Conservation (phyloP, 1,140 invertebrate genomes). For the Drosophila gunungcola region DNA sequence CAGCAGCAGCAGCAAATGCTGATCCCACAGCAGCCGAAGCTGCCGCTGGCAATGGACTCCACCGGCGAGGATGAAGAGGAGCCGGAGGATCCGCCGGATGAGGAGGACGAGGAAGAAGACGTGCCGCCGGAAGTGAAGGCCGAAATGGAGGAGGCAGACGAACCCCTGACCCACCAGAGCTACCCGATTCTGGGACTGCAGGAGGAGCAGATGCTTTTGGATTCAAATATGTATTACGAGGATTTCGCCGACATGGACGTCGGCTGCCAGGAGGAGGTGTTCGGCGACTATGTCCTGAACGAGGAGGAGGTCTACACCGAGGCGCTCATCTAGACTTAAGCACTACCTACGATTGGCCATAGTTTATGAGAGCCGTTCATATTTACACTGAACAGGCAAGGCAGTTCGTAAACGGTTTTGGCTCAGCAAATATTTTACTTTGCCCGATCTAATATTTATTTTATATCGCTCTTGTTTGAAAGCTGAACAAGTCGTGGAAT, state of each 20-base stretch:
- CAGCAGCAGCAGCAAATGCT: constrained; percentile 27
- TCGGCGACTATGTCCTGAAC: constrained; percentile 60
- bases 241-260: constrained; percentile 75
- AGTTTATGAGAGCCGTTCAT: constrained; percentile 5
- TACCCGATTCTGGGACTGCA: constrained; percentile 22
- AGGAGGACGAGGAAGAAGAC: constrained; percentile 46
- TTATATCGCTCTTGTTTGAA: neutral
- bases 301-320: constrained; percentile 77
- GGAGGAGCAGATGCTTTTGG: constrained; percentile 40
- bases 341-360: constrained; percentile 19
- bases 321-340: constrained; percentile 47
- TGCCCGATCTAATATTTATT: neutral
- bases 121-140: constrained; percentile 9
- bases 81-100: constrained; percentile 25
- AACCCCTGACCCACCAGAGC: neutral
- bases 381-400: constrained; percentile 8
- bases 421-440: neutral
- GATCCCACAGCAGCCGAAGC: neutral
- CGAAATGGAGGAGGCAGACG: constrained; percentile 2
- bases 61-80: constrained; percentile 66
- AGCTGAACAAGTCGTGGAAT: neutral
- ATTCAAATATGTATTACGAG: constrained; percentile 61
- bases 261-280: constrained; percentile 74
- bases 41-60: constrained; percentile 54
- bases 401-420: neutral